Percentiles rank a stretch among this genome's conserved stretches.
Conservation (phyloP, 2,888 invertebrate genomes). For the Willowsia nigromaculata region DNA sequence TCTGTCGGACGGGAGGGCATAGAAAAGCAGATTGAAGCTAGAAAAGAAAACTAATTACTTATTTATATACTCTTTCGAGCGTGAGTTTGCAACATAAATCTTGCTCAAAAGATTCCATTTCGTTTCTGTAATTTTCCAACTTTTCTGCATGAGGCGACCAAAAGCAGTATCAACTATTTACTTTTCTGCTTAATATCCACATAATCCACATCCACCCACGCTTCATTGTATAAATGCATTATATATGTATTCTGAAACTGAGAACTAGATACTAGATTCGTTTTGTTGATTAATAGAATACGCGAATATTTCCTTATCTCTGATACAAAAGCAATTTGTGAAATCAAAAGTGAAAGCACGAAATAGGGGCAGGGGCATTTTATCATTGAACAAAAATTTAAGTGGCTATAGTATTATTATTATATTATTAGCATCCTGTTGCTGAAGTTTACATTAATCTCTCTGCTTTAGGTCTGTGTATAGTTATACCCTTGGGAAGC, state of each 20-base stretch:
- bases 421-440: constrained; percentile 1
- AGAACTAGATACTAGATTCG: neutral
- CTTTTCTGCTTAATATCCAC: neutral
- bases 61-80: constrained; percentile 22
- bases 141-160: neutral
- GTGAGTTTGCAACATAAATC: constrained; percentile 47
- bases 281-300: constrained; percentile 8
- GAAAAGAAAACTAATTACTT: constrained; percentile 27
- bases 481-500: no score
- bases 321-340: neutral
- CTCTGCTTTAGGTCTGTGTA: no score
- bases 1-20: neutral
- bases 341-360: neutral
- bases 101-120: constrained; percentile 37
- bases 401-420: neutral
- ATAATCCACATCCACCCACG: neutral
- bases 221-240: neutral
- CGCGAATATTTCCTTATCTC: neutral
- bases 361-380: neutral
- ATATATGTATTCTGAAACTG: neutral
- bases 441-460: constrained; percentile 10
- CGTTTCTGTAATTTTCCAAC: constrained; percentile 16
- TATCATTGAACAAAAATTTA: neutral
- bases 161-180: neutral
- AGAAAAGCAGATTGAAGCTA: neutral